Conservation (phyloP, 1,140 invertebrate genomes). For the Solenopsis invicta region DNA sequence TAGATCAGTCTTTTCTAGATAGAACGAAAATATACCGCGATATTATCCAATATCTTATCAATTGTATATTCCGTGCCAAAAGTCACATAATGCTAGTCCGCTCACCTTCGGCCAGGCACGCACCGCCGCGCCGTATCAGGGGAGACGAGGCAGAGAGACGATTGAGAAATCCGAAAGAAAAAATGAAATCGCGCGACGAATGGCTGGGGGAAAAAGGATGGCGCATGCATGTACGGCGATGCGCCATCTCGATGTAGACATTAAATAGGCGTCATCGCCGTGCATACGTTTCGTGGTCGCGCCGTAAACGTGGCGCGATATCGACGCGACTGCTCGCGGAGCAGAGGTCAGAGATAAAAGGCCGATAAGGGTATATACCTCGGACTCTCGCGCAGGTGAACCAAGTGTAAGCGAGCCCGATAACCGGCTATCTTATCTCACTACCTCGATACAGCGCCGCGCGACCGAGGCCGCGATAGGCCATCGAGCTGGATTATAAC, state of each 20-base stretch:
- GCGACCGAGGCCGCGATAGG: constrained; percentile 62
- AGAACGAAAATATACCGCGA: background rate
- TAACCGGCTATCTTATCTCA: constrained; percentile 81
- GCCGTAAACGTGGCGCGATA: constrained; percentile 64
- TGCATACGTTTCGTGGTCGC: constrained; percentile 64
- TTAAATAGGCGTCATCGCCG: constrained; percentile 69
- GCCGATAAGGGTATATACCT: constrained; percentile 74
- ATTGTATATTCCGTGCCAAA: constrained; percentile 47
- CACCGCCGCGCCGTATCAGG: background rate
- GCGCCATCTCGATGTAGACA: constrained; percentile 74
- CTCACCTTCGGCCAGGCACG: constrained; percentile 11
- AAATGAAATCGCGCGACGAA: background rate
- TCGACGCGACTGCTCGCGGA: constrained; percentile 72
- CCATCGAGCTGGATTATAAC: constrained; percentile 61
- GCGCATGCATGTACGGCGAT: background rate
- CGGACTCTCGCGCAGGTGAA: constrained; percentile 78
- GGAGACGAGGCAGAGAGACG: background rate
- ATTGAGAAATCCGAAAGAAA: constrained; percentile 33
- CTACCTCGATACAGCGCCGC: constrained; percentile 68
- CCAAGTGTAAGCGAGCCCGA: constrained; percentile 77
- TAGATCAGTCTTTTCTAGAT: background rate
- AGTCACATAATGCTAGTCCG: constrained; percentile 41
- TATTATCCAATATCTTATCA: constrained; percentile 43
- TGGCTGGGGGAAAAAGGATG: background rate
- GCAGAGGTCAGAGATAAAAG: constrained; percentile 84